phyloP scores from a whole-genome alignment of 2,888 invertebrate genomes.

The Steinernema hermaphroditum region DNA sequence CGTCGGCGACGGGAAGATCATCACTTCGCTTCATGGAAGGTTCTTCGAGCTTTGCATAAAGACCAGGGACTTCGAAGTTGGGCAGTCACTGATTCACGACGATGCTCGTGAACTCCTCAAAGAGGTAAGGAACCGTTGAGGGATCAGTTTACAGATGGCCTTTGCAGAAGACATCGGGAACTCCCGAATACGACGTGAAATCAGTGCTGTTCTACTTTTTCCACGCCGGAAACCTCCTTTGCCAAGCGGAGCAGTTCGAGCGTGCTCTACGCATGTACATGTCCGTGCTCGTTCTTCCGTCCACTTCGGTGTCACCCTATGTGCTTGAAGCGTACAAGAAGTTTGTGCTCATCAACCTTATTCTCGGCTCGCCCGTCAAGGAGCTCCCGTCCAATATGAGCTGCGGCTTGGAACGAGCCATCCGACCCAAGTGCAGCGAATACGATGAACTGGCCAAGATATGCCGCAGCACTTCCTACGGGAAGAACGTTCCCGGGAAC shows the following conservation, averaged over 20 bases:
- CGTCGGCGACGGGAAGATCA: not conserved
- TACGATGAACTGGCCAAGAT: slow-evolving; percentile 17
- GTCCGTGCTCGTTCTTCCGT: slow-evolving; percentile 18
- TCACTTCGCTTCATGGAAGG: not conserved
- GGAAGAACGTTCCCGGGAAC: not conserved
- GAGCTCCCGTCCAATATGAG: slow-evolving; percentile 19
- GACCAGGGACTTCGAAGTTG: not conserved
- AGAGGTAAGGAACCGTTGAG: not conserved
- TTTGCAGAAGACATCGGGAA: not conserved
- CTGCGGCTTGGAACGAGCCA: not conserved
- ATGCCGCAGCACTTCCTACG: slow-evolving; percentile 9
- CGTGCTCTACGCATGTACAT: not conserved
- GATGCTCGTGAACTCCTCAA: not conserved
- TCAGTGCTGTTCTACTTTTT: slow-evolving; percentile 6
- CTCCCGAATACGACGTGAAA: not conserved
- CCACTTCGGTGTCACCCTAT: not conserved
- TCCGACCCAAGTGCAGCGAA: slow-evolving; percentile 16
- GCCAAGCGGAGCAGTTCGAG: not conserved
- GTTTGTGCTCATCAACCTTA: slow-evolving; percentile 16
- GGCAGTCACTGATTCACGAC: not conserved
- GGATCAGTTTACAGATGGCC: no score
- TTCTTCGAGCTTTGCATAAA: slow-evolving; percentile 12
- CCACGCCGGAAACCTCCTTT: not conserved
- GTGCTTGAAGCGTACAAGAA: slow-evolving; percentile 9
- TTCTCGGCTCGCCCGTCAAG: slow-evolving; percentile 22